A percentile compares a stretch with the other conserved stretches of the same genome.
Conservation (phyloP, 2,888 invertebrate genomes). For the Vesta saturnalis region DNA sequence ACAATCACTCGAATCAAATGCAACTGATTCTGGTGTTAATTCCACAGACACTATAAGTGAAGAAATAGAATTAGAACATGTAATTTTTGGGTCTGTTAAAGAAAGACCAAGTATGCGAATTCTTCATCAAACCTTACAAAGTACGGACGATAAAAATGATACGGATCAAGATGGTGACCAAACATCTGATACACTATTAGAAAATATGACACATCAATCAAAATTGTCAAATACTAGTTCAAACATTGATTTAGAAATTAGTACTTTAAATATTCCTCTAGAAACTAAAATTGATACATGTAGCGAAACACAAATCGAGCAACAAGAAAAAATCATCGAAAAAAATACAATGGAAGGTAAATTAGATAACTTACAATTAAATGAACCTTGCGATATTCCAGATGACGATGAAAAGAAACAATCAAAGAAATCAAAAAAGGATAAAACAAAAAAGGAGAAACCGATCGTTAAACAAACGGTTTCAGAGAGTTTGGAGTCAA, state of each 20-base stretch:
- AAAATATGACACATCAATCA: conserved; percentile 42
- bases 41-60: conserved; percentile 24
- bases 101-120: conserved; percentile 59
- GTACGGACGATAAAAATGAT: neutral
- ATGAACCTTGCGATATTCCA: too few species aligned
- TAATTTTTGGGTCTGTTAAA: conserved; percentile 72
- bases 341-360: too few species aligned
- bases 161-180: conserved; percentile 35
- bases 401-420: neutral
- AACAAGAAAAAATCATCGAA: neutral
- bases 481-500: neutral
- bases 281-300: conserved; percentile 58
- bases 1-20: conserved; percentile 33
- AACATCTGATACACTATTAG: conserved; percentile 15
- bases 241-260: conserved; percentile 59
- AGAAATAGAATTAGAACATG: conserved; percentile 63
- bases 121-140: neutral
- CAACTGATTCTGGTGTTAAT: conserved; percentile 37
- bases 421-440: neutral
- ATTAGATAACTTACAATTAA: too few species aligned
- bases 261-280: conserved; percentile 50
- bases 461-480: neutral
- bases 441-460: neutral
- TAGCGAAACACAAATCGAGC: neutral
- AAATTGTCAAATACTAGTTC: conserved; percentile 57